These are phyloP conservation scores for Drosophila histrio DNA, from an alignment of 2,888 invertebrate genomes.

Conservation along the genomic window DNA sequence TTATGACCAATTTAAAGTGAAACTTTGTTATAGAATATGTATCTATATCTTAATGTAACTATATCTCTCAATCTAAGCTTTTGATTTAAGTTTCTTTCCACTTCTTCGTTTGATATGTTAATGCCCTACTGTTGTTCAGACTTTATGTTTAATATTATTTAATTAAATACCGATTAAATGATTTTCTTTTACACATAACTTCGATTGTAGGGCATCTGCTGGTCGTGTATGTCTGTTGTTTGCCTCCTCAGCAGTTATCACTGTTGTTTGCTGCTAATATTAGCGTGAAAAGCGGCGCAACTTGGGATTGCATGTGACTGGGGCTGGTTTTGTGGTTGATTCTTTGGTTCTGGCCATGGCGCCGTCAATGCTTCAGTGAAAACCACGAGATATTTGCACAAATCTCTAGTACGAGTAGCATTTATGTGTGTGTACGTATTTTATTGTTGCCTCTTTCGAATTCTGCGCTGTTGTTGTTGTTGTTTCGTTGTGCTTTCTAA, in stretches of 20 bases:
- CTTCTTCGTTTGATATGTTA: no score
- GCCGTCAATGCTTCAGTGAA: conserved; percentile 32
- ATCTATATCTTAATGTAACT: no score
- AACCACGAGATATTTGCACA: conserved; percentile 49
- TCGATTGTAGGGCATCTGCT: conserved; percentile 1
- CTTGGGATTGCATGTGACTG: conserved; percentile 57
- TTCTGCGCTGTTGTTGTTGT: conserved; percentile 13
- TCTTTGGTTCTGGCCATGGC: conserved; percentile 26
- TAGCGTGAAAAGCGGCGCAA: conserved; percentile 61
- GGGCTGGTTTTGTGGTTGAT: conserved; percentile 38
- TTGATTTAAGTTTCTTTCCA: no score
- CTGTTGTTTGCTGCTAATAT: conserved; percentile 54
- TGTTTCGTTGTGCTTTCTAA: conserved; percentile 36
- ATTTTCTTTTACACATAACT: neutral
- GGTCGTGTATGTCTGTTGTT: neutral
- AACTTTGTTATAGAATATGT: no score
- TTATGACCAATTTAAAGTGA: no score
- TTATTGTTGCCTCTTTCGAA: conserved; percentile 24
- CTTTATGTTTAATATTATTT: neutral
- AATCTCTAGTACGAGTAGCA: conserved; percentile 12
- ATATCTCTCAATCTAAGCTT: no score
- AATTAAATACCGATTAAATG: neutral
- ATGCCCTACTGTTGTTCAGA: neutral
- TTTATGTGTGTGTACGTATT: conserved; percentile 1
- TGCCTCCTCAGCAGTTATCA: conserved; percentile 35